Conservation (phyloP, 37 sponge, comb jelly and placozoan species). For the Mnemiopsis leidyi region DNA sequence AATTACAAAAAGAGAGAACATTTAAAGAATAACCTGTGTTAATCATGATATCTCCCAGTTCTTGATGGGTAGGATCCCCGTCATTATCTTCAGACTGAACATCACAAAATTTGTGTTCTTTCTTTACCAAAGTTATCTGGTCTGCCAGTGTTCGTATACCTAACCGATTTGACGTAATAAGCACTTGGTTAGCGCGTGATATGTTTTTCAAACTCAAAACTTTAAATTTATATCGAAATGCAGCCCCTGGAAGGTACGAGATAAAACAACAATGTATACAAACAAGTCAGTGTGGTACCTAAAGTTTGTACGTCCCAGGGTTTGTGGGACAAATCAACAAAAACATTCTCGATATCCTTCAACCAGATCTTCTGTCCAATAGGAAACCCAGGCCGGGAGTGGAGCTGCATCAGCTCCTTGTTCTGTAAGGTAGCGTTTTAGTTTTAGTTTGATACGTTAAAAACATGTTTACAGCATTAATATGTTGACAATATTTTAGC, state of each 20-base stretch:
- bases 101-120: neutral
- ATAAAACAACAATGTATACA: neutral
- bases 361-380: slow-evolving; percentile 19
- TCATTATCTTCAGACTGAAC: neutral
- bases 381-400: neutral
- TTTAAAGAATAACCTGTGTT: slow-evolving; percentile 2
- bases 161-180: no score
- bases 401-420: neutral
- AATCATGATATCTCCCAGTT: slow-evolving; percentile 22
- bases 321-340: neutral
- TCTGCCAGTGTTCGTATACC: neutral
- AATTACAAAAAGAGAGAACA: no score
- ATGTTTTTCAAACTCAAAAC: no score
- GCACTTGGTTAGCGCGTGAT: no score
- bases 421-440: neutral
- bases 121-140: neutral
- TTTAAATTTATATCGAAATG: no score
- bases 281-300: neutral
- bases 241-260: no score
- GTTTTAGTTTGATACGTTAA: no score
- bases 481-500: no score
- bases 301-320: slow-evolving; percentile 18
- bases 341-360: slow-evolving; percentile 40
- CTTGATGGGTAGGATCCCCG: neutral
- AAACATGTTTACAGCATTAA: no score